Conservation (phyloP, 64 coral and sea anemone species). For the Cladopsammia gracilis region DNA sequence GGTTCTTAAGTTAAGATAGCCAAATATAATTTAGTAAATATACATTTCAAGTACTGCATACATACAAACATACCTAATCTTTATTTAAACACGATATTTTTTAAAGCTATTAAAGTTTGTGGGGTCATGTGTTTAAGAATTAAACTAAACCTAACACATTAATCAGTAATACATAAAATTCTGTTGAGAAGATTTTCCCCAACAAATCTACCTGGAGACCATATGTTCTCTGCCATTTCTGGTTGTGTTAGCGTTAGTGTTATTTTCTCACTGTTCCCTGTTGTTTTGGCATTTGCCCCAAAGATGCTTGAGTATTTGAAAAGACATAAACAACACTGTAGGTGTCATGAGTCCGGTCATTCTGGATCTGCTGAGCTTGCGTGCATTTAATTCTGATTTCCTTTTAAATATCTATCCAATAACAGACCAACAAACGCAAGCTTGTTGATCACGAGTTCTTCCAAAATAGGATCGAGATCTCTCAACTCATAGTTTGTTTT, state of each 20-base stretch:
- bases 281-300: background rate
- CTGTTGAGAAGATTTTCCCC: background rate
- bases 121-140: background rate
- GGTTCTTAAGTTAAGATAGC: too few species aligned
- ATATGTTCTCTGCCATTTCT: constrained; percentile 6
- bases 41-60: too few species aligned
- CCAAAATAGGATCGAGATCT: constrained; percentile 35
- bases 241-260: background rate
- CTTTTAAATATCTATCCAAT: constrained; percentile 51
- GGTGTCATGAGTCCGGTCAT: constrained; percentile 70
- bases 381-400: constrained; percentile 10
- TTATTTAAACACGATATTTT: too few species aligned
- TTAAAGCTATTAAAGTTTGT: too few species aligned
- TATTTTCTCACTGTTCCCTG: constrained; percentile 17
- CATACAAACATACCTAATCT: too few species aligned
- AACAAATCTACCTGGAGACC: constrained; percentile 15
- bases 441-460: constrained; percentile 64
- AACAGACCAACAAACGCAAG: constrained; percentile 48
- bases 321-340: constrained; percentile 53
- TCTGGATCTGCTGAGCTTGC: constrained; percentile 54
- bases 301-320: constrained; percentile 15
- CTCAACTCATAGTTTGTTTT: constrained; percentile 49
- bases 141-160: background rate
- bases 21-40: too few species aligned
- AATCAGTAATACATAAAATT: background rate